phyloP scores from a whole-genome alignment of 2,888 invertebrate genomes.

The Diarsia brunnea region DNA sequence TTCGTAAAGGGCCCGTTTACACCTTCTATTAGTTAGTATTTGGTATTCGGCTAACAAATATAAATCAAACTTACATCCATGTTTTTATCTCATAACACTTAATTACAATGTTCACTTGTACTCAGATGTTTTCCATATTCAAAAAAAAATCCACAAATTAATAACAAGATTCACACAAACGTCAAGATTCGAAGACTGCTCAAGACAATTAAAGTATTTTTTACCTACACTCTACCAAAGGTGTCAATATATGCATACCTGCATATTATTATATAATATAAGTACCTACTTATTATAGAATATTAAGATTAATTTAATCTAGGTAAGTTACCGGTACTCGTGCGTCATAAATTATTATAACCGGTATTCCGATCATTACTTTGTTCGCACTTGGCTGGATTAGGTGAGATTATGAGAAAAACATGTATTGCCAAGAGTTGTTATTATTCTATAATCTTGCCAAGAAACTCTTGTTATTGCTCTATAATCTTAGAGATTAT shows the following conservation, averaged over 20 bases:
- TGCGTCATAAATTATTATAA: not conserved
- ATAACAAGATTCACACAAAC: not conserved
- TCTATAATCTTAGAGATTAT: not conserved
- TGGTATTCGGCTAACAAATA: not conserved
- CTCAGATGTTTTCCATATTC: too few species aligned
- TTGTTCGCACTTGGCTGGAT: conserved; percentile 1
- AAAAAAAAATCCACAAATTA: not conserved
- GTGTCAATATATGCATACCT: conserved; percentile 1
- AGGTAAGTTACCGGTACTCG: not conserved
- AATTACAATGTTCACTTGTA: not conserved
- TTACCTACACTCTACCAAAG: not conserved
- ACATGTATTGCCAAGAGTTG: not conserved
- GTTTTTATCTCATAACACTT: not conserved
- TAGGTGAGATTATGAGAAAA: not conserved
- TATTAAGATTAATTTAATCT: conserved; percentile 23
- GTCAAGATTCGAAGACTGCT: not conserved
- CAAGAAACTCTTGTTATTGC: not conserved
- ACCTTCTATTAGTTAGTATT: too few species aligned
- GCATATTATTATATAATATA: too few species aligned
- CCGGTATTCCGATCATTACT: not conserved
- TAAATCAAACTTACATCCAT: conserved; percentile 3
- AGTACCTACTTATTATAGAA: not conserved
- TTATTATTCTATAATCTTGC: not conserved
- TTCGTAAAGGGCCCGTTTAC: too few species aligned
- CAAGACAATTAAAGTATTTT: not conserved